Evolutionary conservation across 2,888 invertebrate genomes (phyloP).

Genomic region (Lamproptera curius): DNA sequence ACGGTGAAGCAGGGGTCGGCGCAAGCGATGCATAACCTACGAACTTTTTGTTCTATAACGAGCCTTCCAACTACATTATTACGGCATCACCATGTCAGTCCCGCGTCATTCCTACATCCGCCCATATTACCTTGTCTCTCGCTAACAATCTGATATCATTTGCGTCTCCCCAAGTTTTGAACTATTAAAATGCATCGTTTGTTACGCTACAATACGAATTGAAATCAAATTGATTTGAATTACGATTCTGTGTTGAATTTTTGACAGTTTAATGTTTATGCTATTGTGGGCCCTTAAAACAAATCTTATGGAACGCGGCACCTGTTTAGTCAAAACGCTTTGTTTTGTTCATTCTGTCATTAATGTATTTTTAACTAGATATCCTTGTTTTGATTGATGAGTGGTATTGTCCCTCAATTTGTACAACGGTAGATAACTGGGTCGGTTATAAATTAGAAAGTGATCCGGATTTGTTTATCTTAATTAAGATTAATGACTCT

Average conservation of each 20-base stretch:
- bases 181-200: slow-evolving; percentile 23
- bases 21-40: slow-evolving; percentile 64
- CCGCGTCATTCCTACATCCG: slow-evolving; percentile 70
- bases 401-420: slow-evolving; percentile 49
- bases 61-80: slow-evolving; percentile 65
- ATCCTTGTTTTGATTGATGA: slow-evolving; percentile 71
- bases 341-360: slow-evolving; percentile 42
- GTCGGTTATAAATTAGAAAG: slow-evolving; percentile 45
- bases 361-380: slow-evolving; percentile 72
- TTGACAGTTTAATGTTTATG: slow-evolving; percentile 70
- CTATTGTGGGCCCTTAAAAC: slow-evolving; percentile 54
- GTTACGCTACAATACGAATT: slow-evolving; percentile 24
- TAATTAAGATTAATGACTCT: slow-evolving; percentile 62
- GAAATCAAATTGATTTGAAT: slow-evolving; percentile 42
- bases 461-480: slow-evolving; percentile 61
- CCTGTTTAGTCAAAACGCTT: slow-evolving; percentile 37
- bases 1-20: slow-evolving; percentile 47
- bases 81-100: slow-evolving; percentile 70
- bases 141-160: slow-evolving; percentile 57
- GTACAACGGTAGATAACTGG: slow-evolving; percentile 45
- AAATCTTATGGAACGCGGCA: slow-evolving; percentile 39
- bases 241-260: slow-evolving; percentile 61
- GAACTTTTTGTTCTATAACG: slow-evolving; percentile 70
- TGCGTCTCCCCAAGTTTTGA: slow-evolving; percentile 45
- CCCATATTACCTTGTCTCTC: slow-evolving; percentile 52